Evolutionary conservation across 2,113 vertebrate genomes (phyloP).

Genomic region (Gymnocephalus cernua): DNA sequence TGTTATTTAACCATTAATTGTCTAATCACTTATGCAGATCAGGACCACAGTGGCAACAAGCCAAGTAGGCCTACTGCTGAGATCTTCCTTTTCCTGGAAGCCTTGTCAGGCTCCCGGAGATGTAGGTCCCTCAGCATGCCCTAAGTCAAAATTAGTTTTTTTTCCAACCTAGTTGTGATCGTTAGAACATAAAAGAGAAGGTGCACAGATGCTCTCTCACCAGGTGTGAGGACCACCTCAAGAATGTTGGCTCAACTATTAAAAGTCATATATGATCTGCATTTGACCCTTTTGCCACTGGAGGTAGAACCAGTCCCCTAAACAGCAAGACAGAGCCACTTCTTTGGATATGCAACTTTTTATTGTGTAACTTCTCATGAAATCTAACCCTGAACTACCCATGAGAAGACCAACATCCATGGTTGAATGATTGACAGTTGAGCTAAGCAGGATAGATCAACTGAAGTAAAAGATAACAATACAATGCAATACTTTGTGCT

Average conservation of each 20-base stretch:
- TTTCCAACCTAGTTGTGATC: neutral
- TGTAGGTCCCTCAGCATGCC: neutral
- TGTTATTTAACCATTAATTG: neutral
- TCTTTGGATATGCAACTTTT: neutral
- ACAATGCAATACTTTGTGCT: neutral
- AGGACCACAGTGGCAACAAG: neutral
- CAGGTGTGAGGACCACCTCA: neutral
- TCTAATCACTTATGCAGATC: neutral
- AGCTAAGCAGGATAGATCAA: neutral
- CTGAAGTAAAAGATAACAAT: neutral
- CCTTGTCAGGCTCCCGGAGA: neutral
- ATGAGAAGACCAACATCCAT: neutral
- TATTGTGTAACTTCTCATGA: slow-evolving; percentile 4
- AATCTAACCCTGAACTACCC: neutral
- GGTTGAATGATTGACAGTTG: neutral
- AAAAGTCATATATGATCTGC: neutral
- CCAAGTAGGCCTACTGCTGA: slow-evolving; percentile 2
- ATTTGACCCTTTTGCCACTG: neutral
- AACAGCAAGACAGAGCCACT: neutral
- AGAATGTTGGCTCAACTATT: neutral
- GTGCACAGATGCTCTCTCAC: neutral
- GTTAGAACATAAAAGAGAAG: neutral
- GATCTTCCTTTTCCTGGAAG: neutral
- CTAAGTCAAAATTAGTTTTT: neutral
- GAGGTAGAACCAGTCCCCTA: neutral